Conservation (phyloP, 2,113 vertebrate species). For the Cepphus grylle region DNA sequence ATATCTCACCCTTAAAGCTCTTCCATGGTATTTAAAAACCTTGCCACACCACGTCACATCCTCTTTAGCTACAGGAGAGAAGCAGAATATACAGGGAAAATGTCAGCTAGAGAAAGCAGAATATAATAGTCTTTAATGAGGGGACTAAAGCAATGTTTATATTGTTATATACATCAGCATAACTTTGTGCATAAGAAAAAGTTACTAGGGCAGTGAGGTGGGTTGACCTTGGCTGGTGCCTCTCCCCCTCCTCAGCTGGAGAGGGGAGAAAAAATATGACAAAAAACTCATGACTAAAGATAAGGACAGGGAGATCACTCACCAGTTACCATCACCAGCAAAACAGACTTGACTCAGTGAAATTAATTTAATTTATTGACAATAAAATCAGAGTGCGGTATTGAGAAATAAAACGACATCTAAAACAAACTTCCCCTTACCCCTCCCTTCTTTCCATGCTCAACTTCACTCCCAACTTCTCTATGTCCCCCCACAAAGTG, state of each 20-base stretch:
- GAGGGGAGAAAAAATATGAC: not conserved
- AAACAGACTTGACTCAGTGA: not conserved
- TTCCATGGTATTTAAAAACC: not conserved
- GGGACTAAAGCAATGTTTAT: not conserved
- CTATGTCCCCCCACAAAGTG: rapidly evolving
- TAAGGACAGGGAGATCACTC: not conserved
- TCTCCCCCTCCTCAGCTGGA: not conserved
- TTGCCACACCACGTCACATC: rapidly evolving
- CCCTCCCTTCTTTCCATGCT: not conserved
- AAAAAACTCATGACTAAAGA: not conserved
- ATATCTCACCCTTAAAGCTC: not conserved
- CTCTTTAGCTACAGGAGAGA: not conserved
- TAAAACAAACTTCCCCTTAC: not conserved
- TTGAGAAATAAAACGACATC: not conserved
- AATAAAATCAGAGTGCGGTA: not conserved
- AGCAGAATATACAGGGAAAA: not conserved
- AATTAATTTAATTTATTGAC: not conserved
- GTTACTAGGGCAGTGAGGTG: not conserved
- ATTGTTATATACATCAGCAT: not conserved
- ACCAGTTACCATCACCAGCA: not conserved
- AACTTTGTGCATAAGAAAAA: not conserved
- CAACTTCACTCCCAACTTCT: not conserved
- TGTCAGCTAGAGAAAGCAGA: not conserved
- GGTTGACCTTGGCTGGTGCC: not conserved
- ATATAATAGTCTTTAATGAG: not conserved